These are phyloP conservation scores for Esox masquinongy DNA, from an alignment of 2,797 vertebrate genomes.

Conservation along the genomic window DNA sequence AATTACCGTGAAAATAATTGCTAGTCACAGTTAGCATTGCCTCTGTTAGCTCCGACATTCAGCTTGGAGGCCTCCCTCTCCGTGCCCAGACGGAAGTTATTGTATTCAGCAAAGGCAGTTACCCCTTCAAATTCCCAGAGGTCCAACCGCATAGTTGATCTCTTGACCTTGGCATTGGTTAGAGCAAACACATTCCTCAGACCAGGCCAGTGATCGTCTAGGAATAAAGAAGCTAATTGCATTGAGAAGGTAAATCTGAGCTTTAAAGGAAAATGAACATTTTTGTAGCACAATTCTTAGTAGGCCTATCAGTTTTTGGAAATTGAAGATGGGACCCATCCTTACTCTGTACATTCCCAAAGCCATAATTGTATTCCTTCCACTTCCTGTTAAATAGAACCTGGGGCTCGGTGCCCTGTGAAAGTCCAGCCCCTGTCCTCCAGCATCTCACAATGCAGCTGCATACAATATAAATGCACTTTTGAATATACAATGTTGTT, in stretches of 20 bases:
- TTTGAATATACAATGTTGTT: background rate
- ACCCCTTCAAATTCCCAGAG: slow-evolving; percentile 59
- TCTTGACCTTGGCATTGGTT: background rate
- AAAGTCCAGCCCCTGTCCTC: slow-evolving; percentile 67
- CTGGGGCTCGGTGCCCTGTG: slow-evolving; percentile 42
- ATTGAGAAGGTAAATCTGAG: background rate
- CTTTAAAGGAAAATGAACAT: background rate
- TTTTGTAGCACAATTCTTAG: background rate
- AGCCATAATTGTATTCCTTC: slow-evolving; percentile 61
- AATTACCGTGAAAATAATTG: too few relatives aligned
- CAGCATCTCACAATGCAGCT: slow-evolving; percentile 71
- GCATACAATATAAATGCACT: slow-evolving; percentile 1
- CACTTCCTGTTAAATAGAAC: slow-evolving; percentile 56
- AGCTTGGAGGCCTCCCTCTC: slow-evolving; percentile 47
- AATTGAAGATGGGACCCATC: background rate
- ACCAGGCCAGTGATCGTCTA: background rate
- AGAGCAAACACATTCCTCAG: slow-evolving; percentile 36
- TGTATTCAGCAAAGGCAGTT: slow-evolving; percentile 52
- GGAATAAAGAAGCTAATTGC: background rate
- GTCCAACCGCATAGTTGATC: slow-evolving; percentile 52
- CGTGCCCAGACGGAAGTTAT: slow-evolving; percentile 51
- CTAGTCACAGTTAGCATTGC: slow-evolving; percentile 36
- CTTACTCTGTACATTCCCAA: slow-evolving; percentile 56
- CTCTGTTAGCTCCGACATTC: slow-evolving; percentile 52
- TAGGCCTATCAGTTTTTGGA: background rate